A percentile compares a stretch with the other conserved stretches of the same genome.
Conservation (phyloP, 2,797 vertebrate genomes). For the Myripristis jacobus region DNA sequence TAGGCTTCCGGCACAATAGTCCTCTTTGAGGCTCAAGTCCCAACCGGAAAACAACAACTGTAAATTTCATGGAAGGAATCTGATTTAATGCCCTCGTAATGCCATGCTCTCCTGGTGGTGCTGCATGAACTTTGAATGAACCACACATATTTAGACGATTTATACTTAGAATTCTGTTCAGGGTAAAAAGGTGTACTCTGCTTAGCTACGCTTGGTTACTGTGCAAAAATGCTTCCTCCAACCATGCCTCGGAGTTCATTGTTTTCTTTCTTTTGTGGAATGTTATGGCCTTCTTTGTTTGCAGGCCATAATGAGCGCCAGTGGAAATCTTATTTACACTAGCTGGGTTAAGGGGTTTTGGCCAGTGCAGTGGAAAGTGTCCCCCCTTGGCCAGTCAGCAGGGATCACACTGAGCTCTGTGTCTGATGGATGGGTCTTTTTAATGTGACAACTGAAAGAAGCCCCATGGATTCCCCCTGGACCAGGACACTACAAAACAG, state of each 20-base stretch:
- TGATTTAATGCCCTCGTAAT: constrained; percentile 43
- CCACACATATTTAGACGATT: constrained; percentile 27
- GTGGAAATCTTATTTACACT: constrained; percentile 72
- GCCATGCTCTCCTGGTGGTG: constrained; percentile 1
- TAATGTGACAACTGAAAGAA: constrained; percentile 75
- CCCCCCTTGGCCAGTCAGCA: constrained; percentile 46
- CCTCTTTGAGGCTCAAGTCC: constrained; percentile 43
- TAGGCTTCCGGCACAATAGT: constrained; percentile 41
- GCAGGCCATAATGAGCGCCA: constrained; percentile 53
- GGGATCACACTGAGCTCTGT: constrained; percentile 46
- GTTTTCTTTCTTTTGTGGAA: constrained; percentile 45
- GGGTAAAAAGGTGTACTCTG: constrained; percentile 35
- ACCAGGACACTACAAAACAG: constrained; percentile 64
- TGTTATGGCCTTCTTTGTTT: constrained; percentile 50
- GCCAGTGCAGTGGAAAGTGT: constrained; percentile 67
- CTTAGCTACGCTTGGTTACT: constrained; percentile 41
- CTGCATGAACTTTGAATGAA: constrained; percentile 52
- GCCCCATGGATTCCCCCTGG: constrained; percentile 59
- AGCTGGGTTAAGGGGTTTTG: constrained; percentile 53
- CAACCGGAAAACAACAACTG: constrained; percentile 44
- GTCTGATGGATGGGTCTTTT: constrained; percentile 74
- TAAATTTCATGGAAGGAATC: constrained; percentile 41
- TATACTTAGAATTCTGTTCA: constrained; percentile 11
- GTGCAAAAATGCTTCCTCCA: constrained; percentile 38
- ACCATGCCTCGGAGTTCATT: constrained; percentile 54